A percentile compares a stretch with the other conserved stretches of the same genome.
Evolutionary conservation across 53 echinoderm and acorn worm genomes (phyloP).

Genomic region (Echinometra lucunter): DNA sequence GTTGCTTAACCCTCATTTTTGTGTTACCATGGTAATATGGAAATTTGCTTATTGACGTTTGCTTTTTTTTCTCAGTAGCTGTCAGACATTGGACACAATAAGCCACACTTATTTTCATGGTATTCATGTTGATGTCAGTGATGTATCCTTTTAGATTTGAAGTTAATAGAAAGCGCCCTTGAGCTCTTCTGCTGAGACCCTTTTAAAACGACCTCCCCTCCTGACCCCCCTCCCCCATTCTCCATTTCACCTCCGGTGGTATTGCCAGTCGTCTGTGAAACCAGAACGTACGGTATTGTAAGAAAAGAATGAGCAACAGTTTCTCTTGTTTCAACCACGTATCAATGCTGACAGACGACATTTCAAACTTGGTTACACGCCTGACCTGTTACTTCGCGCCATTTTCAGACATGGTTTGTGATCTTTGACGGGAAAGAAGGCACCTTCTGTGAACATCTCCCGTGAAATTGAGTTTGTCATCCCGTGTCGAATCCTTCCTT

Average conservation of each 20-base stretch:
- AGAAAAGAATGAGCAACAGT: constrained; percentile 18
- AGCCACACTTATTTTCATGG: too few relatives aligned
- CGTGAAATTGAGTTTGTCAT: constrained; percentile 48
- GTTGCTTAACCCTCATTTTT: too few relatives aligned
- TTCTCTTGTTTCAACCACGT: constrained; percentile 48
- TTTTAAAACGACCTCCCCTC: background rate
- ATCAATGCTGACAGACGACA: constrained; percentile 32
- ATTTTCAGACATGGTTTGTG: constrained; percentile 58
- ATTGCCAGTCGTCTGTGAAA: constrained; percentile 4
- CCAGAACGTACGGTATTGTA: constrained; percentile 13
- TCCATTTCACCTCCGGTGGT: background rate
- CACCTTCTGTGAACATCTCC: constrained; percentile 29
- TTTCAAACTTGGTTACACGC: constrained; percentile 31
- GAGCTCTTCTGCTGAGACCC: too few relatives aligned
- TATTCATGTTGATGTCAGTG: too few relatives aligned
- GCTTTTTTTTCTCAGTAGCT: too few relatives aligned
- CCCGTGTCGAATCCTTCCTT: background rate
- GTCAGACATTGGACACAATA: too few relatives aligned
- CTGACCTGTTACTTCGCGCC: constrained; percentile 42
- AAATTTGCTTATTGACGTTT: too few relatives aligned
- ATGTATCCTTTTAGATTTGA: too few relatives aligned
- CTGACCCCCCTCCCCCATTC: background rate
- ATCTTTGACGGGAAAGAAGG: constrained; percentile 34
- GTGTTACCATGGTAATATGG: too few relatives aligned
- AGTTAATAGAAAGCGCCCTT: too few relatives aligned